A percentile compares a stretch with the other conserved stretches of the same genome.
Conservation (phyloP, 1,140 invertebrate genomes). For the Leptinotarsa lineolata region DNA sequence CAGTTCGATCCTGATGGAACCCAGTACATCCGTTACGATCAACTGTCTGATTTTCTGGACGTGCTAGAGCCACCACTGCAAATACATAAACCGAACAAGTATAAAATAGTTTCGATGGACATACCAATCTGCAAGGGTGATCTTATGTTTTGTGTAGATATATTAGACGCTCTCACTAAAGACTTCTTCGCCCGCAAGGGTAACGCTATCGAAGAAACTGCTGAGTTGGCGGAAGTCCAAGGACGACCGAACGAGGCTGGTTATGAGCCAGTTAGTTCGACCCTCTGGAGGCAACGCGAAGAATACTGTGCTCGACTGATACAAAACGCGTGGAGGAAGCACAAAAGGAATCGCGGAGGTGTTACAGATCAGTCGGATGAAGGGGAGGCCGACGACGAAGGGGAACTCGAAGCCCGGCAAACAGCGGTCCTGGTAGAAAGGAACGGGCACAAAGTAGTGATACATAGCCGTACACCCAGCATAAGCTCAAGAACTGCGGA, state of each 20-base stretch:
- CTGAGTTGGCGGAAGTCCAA: conserved; percentile 78
- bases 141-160: conserved; percentile 96
- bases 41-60: conserved; percentile 93
- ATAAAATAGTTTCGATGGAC: conserved; percentile 98
- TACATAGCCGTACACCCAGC: conserved; percentile 82
- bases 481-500: conserved; percentile 78
- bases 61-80: conserved; percentile 91
- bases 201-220: conserved; percentile 88
- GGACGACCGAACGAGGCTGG: conserved; percentile 78
- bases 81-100: conserved; percentile 98
- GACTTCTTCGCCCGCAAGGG: conserved; percentile 96
- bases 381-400: conserved; percentile 46
- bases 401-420: conserved; percentile 59
- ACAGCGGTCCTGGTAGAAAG: conserved; percentile 83
- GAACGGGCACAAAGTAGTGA: conserved; percentile 86
- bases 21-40: conserved; percentile 93
- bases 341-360: conserved; percentile 69
- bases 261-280: conserved; percentile 91
- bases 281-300: conserved; percentile 91
- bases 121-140: conserved; percentile 97
- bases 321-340: conserved; percentile 90
- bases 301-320: conserved; percentile 94
- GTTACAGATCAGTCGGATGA: conserved; percentile 56
- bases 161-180: conserved; percentile 92
- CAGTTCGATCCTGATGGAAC: conserved; percentile 97